These are phyloP conservation scores for Muricea muricata DNA, from an alignment of 92 coral and sea anemone genomes.

Conservation along the genomic window DNA sequence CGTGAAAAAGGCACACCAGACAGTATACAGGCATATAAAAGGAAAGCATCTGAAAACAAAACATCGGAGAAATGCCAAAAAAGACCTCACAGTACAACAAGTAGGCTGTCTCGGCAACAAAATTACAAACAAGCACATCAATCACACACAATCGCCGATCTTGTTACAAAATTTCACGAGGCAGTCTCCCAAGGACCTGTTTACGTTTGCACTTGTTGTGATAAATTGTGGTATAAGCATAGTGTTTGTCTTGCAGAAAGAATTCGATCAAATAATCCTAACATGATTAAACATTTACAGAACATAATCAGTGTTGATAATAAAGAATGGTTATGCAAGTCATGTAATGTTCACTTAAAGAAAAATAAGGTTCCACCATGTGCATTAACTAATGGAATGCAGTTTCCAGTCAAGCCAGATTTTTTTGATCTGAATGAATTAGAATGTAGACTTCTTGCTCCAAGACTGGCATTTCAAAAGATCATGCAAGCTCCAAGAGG, in stretches of 20 bases:
- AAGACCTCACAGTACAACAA: too few relatives aligned
- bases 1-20: not conserved
- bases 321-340: slow-evolving; percentile 30
- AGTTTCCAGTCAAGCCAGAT: slow-evolving; percentile 45
- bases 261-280: too few relatives aligned
- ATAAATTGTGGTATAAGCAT: too few relatives aligned
- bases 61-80: not conserved
- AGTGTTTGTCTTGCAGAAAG: too few relatives aligned
- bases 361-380: slow-evolving; percentile 42
- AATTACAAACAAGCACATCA: not conserved
- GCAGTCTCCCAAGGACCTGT: too few relatives aligned
- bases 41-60: not conserved
- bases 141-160: too few relatives aligned
- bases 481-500: slow-evolving; percentile 49
- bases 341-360: slow-evolving; percentile 30
- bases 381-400: slow-evolving; percentile 51
- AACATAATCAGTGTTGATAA: too few relatives aligned
- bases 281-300: too few relatives aligned
- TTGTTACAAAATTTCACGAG: too few relatives aligned
- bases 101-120: too few relatives aligned
- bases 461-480: slow-evolving; percentile 48
- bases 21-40: not conserved
- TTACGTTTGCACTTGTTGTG: too few relatives aligned
- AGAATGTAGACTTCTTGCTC: slow-evolving; percentile 45
- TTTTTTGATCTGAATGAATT: too few relatives aligned